phyloP scores from a whole-genome alignment of 2,888 invertebrate genomes.

The Pandemis cinnamomeana region DNA sequence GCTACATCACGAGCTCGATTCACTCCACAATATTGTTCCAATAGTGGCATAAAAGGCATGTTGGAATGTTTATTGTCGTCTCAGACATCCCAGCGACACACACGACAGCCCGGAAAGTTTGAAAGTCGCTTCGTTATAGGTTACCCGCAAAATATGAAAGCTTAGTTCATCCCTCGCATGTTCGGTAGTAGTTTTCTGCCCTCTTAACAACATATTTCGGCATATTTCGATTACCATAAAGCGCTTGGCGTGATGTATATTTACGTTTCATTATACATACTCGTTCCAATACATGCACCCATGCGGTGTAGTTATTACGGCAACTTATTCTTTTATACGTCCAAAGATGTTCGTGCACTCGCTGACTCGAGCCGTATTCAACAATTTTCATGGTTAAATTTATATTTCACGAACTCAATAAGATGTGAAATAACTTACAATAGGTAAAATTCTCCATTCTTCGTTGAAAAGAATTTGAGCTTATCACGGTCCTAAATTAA shows the following conservation, averaged over 20 bases:
- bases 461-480: conserved; percentile 83
- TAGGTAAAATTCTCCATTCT: conserved; percentile 78
- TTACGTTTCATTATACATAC: conserved; percentile 72
- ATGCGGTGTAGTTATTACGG: conserved; percentile 41
- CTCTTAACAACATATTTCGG: conserved; percentile 84
- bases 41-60: conserved; percentile 70
- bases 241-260: conserved; percentile 81
- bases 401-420: conserved; percentile 63
- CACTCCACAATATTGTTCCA: conserved; percentile 59
- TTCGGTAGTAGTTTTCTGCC: conserved; percentile 79
- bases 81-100: conserved; percentile 74
- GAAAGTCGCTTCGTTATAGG: conserved; percentile 71
- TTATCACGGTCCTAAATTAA: conserved; percentile 84
- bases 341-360: conserved; percentile 41
- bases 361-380: conserved; percentile 41
- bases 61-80: conserved; percentile 73
- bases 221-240: conserved; percentile 85
- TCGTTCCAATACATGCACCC: conserved; percentile 42
- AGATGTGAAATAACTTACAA: conserved; percentile 81
- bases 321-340: conserved; percentile 38
- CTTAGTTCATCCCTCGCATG: conserved; percentile 83
- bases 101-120: conserved; percentile 71
- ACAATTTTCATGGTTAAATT: conserved; percentile 47
- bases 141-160: conserved; percentile 78
- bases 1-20: conserved; percentile 67